Evolutionary conservation across 2,797 vertebrate species (phyloP).

Genomic region (Limosa lapponica): DNA sequence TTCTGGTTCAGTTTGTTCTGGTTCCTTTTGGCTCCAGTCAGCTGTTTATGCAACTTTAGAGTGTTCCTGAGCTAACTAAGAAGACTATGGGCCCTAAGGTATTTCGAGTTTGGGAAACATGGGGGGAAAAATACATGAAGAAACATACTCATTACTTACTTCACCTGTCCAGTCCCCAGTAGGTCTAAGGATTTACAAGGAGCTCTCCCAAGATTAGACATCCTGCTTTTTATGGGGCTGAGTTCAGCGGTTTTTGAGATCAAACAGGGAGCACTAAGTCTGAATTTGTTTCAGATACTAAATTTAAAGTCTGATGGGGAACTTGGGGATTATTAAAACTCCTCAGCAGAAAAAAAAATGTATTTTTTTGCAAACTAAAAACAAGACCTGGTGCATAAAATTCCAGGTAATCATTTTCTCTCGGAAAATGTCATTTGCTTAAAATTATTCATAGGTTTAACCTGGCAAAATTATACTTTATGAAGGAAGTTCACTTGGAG

Average conservation of each 20-base stretch:
- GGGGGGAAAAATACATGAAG: neutral
- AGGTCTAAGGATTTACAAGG: constrained; percentile 38
- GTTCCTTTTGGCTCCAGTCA: neutral
- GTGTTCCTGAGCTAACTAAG: neutral
- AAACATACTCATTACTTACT: neutral
- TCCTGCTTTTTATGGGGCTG: constrained; percentile 17
- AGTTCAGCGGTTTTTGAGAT: constrained; percentile 36
- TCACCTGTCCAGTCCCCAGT: neutral
- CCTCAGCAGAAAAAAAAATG: too few relatives aligned
- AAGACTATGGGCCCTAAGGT: neutral
- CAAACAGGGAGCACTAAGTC: neutral
- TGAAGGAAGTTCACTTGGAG: neutral
- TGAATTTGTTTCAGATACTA: constrained; percentile 30
- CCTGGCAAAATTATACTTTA: neutral
- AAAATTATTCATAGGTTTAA: neutral
- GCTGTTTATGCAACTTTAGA: neutral
- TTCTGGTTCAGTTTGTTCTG: neutral
- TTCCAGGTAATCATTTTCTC: neutral
- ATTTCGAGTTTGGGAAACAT: neutral
- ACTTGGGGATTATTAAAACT: neutral
- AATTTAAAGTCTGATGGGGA: constrained; percentile 27
- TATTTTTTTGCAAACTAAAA: constrained; percentile 9
- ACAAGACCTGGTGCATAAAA: neutral
- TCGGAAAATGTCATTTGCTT: neutral
- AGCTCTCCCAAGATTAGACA: neutral